Evolutionary conservation across 2,888 invertebrate genomes (phyloP), one percentile per base, ranked within the genome.

Genomic region (Seira musarum): DNA sequence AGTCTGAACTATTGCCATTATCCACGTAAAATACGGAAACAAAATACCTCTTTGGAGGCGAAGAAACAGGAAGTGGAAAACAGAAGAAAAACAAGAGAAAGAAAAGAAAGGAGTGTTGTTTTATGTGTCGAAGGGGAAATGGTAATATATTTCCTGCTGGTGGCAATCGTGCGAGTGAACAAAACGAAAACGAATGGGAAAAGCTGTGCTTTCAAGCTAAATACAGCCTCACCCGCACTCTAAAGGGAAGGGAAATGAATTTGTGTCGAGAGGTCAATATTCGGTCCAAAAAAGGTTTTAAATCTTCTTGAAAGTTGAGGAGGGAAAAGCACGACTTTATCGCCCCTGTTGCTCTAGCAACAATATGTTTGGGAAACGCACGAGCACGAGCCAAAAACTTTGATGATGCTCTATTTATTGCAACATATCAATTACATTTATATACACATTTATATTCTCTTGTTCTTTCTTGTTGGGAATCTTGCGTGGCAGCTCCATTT

Each of bases 41-140:
- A 79, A 79, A 67, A 40, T 40, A 40, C 40, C 40, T 40, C 67
- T 71, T 19, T 72, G 53, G 49, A 64, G 25, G n/a, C n/a, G 61
- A 65, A 73, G 73, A 67, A 78, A 72, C 72, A 72, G 78, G 78
- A 78, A 78, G 72, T 63, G 61, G 69, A 72, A 72, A 75, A 68
- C 46, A 71, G 77, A 49, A 15, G 71, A 77, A 57, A 17, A 40
- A 40, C 40, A 40, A 40, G 40, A 40, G 57, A 68, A 64, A 66
- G n/a, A 69, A 76, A 63, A 78, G 72, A 68, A 77, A 79, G 40
- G 46, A 69, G 67, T 73, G 73, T 79, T 79, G 79, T 79, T 79
- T 79, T 79, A 79, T 79, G 79, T 79, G 79, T 79, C 79, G 79
- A 79, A 73, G 79, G 79, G 79, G 79, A 79, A 79, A 73, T 79